Conservation (phyloP, 2,888 invertebrate species). For the Danaus chrysippus region DNA sequence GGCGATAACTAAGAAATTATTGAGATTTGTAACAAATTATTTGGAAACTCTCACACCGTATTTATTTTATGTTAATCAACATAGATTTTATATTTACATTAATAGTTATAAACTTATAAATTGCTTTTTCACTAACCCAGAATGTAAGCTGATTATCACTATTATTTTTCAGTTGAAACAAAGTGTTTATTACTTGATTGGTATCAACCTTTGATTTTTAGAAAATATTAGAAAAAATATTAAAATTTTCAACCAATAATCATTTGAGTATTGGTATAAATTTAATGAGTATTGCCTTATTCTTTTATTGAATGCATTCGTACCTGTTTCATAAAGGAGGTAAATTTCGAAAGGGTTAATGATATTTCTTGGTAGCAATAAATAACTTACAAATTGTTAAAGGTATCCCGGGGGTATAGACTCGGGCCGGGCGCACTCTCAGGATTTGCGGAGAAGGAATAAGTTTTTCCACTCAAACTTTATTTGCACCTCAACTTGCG, state of each 20-base stretch:
- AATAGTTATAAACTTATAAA: too few relatives aligned
- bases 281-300: constrained; percentile 6
- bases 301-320: constrained; percentile 19
- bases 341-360: constrained; percentile 71
- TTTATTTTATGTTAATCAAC: not conserved
- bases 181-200: too few relatives aligned
- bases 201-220: too few relatives aligned
- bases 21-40: constrained; percentile 55
- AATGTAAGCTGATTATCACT: too few relatives aligned
- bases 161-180: too few relatives aligned
- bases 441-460: constrained; percentile 59
- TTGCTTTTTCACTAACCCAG: too few relatives aligned
- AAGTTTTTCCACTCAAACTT: constrained; percentile 78
- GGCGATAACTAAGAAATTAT: constrained; percentile 58
- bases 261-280: too few relatives aligned
- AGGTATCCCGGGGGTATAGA: constrained; percentile 68
- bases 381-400: constrained; percentile 77
- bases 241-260: not conserved
- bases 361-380: constrained; percentile 72
- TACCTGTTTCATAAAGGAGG: constrained; percentile 39
- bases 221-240: not conserved
- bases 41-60: constrained; percentile 46
- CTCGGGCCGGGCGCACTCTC: constrained; percentile 49
- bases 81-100: not conserved
- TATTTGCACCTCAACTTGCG: constrained; percentile 71